Base-by-base conservation (phyloP, 2,797 vertebrate genomes). In the Crossoptilon crossoptilon region DNA sequence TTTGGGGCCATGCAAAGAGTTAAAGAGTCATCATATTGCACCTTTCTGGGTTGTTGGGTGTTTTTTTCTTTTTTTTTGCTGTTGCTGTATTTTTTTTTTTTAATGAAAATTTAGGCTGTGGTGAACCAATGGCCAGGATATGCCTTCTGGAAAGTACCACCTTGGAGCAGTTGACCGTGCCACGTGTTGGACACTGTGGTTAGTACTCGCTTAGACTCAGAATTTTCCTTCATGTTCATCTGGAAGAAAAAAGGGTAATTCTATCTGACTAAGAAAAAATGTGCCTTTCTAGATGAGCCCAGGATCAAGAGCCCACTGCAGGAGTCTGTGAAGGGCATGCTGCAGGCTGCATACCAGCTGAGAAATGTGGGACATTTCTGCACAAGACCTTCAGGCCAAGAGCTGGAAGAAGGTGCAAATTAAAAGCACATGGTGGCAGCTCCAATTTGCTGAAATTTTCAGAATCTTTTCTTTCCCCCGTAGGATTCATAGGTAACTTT, bases 161-260 rank as follows among this genome's bases (percentile, higher is more conserved):
- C 35, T 79, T 81, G 88, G 87, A 94, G 83, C 35, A 88, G 77
- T 77, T 81, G 6, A 1, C 56, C 80, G 80, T 94, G 73, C 69
- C 62, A 16, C 90, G 39, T 79, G 80, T 82, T 84, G 83, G 68
- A 91, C 31, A 4, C 44, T 88, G 91, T 95, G 93, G 77, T 94
- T 94, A 91, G 73, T 33, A 43, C 60, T 82, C 14, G 0, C 29
- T 77, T 71, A 88, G 74, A 62, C 11, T 91, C 62, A 87, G 76
- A 93, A 92, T 96, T 96, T 96, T 96, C 85, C 83, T 60, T 91
- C 35, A 37, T 43, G 46, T 94, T 96, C 69, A 91, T 95, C 60
- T 79, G 89, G 91, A 39, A 87, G 84, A n/a, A 55, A 94, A 94
- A 90, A 82, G 88, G 90, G 90, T 88, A 90, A 91, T 96, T 96